A percentile compares a stretch with the other conserved stretches of the same genome.
These are phyloP conservation scores for Gobius niger DNA, from an alignment of 2,113 vertebrate genomes.

Conservation along the genomic window DNA sequence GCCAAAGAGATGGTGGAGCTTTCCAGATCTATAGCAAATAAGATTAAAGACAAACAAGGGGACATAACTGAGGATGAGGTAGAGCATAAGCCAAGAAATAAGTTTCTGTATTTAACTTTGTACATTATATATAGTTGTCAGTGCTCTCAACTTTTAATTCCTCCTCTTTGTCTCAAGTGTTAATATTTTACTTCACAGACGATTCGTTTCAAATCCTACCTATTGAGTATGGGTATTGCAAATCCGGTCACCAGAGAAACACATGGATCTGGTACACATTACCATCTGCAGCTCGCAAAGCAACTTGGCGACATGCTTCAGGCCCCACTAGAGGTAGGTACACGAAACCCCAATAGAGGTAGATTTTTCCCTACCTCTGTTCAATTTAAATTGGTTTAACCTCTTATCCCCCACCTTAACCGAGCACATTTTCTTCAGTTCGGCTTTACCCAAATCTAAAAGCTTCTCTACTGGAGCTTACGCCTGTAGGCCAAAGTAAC, in stretches of 20 bases:
- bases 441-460: too few relatives aligned
- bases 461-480: too few relatives aligned
- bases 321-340: slow-evolving; percentile 86
- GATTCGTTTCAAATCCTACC: slow-evolving; percentile 95
- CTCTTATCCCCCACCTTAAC: too few relatives aligned
- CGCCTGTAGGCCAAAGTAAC: too few relatives aligned
- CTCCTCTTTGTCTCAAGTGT: background rate
- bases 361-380: too few relatives aligned
- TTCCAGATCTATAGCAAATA: slow-evolving; percentile 94
- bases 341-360: background rate
- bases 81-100: background rate
- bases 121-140: too few relatives aligned
- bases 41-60: slow-evolving; percentile 98
- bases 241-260: slow-evolving; percentile 96
- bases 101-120: too few relatives aligned
- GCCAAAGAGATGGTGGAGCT: slow-evolving; percentile 99
- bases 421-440: too few relatives aligned
- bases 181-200: slow-evolving; percentile 77
- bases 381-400: too few relatives aligned
- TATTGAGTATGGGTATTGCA: slow-evolving; percentile 97
- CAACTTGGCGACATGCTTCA: slow-evolving; percentile 92
- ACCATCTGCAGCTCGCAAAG: slow-evolving; percentile 94
- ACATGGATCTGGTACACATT: slow-evolving; percentile 91
- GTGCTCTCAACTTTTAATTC: too few relatives aligned
- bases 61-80: slow-evolving; percentile 99